Evolutionary conservation across 2,888 invertebrate species (phyloP).

Genomic region (Syrphus vitripennis): DNA sequence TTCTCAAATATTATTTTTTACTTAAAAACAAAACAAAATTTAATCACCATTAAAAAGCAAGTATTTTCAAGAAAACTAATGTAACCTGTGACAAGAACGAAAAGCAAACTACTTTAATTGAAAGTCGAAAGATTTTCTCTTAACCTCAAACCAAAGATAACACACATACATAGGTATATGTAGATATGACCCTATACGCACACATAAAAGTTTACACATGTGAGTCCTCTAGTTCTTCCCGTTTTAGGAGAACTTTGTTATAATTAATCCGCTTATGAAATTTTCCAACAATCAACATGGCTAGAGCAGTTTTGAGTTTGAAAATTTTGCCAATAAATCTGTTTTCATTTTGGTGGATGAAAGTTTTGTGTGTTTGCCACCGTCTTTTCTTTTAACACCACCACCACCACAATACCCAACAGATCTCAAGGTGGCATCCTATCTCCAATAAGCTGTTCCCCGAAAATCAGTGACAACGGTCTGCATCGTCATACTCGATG

Average conservation of each 20-base stretch:
- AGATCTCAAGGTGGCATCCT: background rate
- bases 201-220: too few relatives aligned
- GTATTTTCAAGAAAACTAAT: too few relatives aligned
- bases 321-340: slow-evolving; percentile 68
- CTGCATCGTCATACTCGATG: slow-evolving; percentile 20
- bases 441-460: background rate
- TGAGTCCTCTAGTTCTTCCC: background rate
- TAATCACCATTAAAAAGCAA: too few relatives aligned
- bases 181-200: too few relatives aligned
- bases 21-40: too few relatives aligned
- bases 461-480: slow-evolving; percentile 49
- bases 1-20: too few relatives aligned
- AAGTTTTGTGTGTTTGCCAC: slow-evolving; percentile 38
- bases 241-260: slow-evolving; percentile 55
- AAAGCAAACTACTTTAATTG: too few relatives aligned
- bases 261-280: slow-evolving; percentile 71
- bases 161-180: too few relatives aligned
- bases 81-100: too few relatives aligned
- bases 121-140: background rate
- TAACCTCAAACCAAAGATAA: too few relatives aligned
- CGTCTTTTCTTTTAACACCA: background rate
- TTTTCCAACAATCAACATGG: slow-evolving; percentile 68
- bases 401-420: background rate
- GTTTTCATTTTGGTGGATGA: slow-evolving; percentile 55
- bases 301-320: slow-evolving; percentile 41